These are phyloP conservation scores for Troides aeacus DNA, from an alignment of 2,888 invertebrate genomes.

Conservation along the genomic window DNA sequence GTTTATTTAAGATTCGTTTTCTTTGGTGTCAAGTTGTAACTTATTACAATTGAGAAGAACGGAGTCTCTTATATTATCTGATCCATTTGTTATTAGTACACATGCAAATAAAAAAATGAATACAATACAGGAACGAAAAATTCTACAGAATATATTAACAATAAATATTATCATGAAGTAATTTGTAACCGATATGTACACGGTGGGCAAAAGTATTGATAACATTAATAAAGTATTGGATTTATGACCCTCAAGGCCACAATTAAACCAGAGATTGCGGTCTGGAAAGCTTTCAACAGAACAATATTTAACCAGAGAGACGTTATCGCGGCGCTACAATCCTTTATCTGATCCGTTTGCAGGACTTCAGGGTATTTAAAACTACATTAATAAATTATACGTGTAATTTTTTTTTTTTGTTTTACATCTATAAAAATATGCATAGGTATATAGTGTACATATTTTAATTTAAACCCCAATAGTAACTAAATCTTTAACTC, in stretches of 20 bases:
- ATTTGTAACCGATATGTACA: conserved; percentile 50
- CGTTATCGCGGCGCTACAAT: conserved; percentile 45
- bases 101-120: neutral
- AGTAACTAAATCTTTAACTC: too few relatives aligned
- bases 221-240: conserved; percentile 64
- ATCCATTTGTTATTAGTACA: too few relatives aligned
- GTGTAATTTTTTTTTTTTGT: conserved; percentile 9
- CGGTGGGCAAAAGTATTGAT: conserved; percentile 56
- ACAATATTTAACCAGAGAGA: conserved; percentile 35
- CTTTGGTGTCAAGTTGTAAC: too few relatives aligned
- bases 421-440: neutral
- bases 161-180: conserved; percentile 2
- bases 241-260: conserved; percentile 51
- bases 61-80: too few relatives aligned
- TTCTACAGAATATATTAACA: neutral
- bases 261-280: conserved; percentile 60
- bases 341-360: conserved; percentile 43
- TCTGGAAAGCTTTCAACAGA: conserved; percentile 53
- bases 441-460: too few relatives aligned
- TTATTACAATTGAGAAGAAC: too few relatives aligned
- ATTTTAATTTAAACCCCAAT: too few relatives aligned
- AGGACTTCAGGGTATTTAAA: conserved; percentile 24
- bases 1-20: too few relatives aligned
- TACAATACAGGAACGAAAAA: neutral
- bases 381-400: conserved; percentile 18